Percentiles rank a stretch among this genome's conserved stretches.
Evolutionary conservation across 2,888 invertebrate genomes (phyloP).

Genomic region (Fragum whitleyi): DNA sequence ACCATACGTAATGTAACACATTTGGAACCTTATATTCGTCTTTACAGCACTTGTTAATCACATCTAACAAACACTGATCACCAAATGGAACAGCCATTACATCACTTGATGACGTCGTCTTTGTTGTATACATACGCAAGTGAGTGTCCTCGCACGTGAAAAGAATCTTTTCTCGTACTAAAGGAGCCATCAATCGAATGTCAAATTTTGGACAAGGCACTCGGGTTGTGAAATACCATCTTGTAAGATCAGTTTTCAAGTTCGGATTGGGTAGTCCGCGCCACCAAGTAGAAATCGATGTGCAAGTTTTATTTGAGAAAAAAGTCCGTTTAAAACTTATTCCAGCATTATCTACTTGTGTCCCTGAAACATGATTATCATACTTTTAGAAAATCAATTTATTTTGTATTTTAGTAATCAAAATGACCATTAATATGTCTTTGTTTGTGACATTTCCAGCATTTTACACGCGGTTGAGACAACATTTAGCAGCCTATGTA

Average conservation of each 20-base stretch:
- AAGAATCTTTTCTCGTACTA: background rate
- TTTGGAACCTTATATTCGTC: constrained; percentile 52
- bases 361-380: too few relatives aligned
- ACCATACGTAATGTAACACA: constrained; percentile 66
- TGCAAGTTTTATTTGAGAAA: background rate
- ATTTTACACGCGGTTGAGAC: too few relatives aligned
- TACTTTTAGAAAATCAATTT: too few relatives aligned
- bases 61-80: constrained; percentile 48
- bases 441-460: too few relatives aligned
- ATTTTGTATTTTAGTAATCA: too few relatives aligned
- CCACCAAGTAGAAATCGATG: background rate
- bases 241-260: background rate
- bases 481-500: too few relatives aligned
- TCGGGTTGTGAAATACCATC: constrained; percentile 9
- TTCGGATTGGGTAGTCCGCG: background rate
- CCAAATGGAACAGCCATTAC: constrained; percentile 39
- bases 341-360: background rate
- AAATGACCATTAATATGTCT: too few relatives aligned
- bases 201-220: background rate
- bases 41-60: constrained; percentile 47
- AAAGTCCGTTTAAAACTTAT: background rate
- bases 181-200: background rate
- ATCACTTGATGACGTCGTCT: constrained; percentile 17
- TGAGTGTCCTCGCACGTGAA: background rate
- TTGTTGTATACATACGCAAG: background rate